Evolutionary conservation across 2,888 invertebrate genomes (phyloP).

Genomic region (Netelia inedita): DNA sequence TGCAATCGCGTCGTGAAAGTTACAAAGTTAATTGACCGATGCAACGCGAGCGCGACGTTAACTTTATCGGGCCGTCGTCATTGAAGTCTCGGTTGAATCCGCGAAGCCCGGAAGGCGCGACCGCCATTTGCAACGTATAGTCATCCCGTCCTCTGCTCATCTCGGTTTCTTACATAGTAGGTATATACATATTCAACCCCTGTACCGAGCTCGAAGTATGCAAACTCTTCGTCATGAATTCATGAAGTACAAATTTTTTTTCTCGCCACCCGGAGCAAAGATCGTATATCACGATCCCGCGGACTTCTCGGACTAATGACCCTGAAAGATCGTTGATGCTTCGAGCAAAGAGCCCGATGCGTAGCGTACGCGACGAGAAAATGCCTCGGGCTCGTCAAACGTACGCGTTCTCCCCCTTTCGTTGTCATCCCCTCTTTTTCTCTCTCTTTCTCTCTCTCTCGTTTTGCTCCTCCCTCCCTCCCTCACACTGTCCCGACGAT

Average conservation of each 20-base stretch:
- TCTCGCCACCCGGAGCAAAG: constrained; percentile 15
- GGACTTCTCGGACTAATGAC: constrained; percentile 71
- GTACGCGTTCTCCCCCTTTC: constrained; percentile 33
- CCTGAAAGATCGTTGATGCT: constrained; percentile 69
- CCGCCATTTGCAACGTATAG: neutral
- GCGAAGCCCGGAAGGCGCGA: neutral
- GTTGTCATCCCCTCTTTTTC: constrained; percentile 33
- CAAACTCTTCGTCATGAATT: constrained; percentile 16
- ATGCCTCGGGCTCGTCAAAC: neutral
- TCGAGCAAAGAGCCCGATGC: neutral
- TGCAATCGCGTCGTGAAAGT: no score
- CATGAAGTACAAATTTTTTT: neutral
- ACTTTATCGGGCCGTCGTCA: neutral
- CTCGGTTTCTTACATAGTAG: neutral
- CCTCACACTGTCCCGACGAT: neutral
- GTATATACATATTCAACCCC: neutral
- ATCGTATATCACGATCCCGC: constrained; percentile 67
- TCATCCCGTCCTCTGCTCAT: neutral
- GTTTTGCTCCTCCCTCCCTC: constrained; percentile 23
- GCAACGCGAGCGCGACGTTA: neutral
- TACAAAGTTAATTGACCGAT: no score
- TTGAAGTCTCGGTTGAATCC: neutral
- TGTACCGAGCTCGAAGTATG: neutral
- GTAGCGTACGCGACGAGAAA: neutral
- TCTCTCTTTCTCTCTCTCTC: constrained; percentile 44